Evolutionary conservation across 2,113 vertebrate species (phyloP).

Genomic region (Vulpes lagopus): DNA sequence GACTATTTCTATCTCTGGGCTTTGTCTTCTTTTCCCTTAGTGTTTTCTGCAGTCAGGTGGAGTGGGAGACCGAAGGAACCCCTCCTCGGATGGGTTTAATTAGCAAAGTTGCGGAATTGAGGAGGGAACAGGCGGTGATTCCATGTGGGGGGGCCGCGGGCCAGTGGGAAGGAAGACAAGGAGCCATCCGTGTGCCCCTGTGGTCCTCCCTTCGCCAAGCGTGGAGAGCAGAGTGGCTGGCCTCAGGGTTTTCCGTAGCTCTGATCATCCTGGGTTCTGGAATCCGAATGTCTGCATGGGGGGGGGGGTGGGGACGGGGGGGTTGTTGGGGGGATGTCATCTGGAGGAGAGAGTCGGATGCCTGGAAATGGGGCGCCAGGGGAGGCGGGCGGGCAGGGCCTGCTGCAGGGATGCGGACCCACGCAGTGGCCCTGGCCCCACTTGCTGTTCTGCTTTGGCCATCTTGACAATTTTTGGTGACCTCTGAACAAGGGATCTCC

Average conservation of each 20-base stretch:
- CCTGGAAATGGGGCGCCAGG: neutral
- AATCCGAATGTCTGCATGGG: neutral
- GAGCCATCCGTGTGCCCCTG: accelerated
- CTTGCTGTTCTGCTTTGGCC: neutral
- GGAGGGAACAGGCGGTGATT: neutral
- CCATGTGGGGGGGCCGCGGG: neutral
- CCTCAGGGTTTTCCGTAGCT: neutral
- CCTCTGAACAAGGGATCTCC: neutral
- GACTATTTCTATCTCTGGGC: neutral
- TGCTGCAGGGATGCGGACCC: accelerated
- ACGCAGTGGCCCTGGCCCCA: accelerated
- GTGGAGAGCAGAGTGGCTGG: neutral
- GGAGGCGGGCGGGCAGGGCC: neutral
- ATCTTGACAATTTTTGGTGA: neutral
- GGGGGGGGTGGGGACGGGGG: accelerated
- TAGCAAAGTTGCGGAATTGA: neutral
- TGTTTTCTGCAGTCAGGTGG: neutral
- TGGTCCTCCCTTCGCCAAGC: neutral
- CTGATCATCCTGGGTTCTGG: neutral
- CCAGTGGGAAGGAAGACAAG: neutral
- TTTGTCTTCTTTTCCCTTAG: neutral
- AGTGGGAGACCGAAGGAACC: neutral
- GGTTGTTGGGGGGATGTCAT: no score
- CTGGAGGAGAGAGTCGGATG: neutral
- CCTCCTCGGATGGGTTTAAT: neutral